These are phyloP conservation scores for Xiphorhynchus elegans DNA, from an alignment of 2,113 vertebrate genomes.

Conservation along the genomic window DNA sequence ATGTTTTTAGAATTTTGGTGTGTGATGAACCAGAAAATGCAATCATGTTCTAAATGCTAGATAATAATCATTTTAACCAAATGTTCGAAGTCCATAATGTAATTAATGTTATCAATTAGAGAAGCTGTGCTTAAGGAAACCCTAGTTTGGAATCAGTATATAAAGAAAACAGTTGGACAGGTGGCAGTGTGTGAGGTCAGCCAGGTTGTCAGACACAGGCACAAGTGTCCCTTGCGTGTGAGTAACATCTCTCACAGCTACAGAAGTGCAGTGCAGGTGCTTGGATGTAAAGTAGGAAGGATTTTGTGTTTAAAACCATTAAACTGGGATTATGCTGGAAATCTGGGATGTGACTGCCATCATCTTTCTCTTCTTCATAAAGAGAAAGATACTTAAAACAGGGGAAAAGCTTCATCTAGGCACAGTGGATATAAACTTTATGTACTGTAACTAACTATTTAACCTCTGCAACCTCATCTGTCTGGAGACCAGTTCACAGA, in stretches of 20 bases:
- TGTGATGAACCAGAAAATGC: neutral
- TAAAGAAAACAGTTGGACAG: neutral
- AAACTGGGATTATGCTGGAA: neutral
- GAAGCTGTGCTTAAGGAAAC: neutral
- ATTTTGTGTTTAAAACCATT: neutral
- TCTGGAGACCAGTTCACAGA: slow-evolving; percentile 22
- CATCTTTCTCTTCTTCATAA: neutral
- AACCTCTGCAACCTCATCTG: slow-evolving; percentile 38
- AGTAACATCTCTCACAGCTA: neutral
- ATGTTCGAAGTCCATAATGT: neutral
- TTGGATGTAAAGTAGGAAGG: neutral
- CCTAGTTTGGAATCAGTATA: neutral
- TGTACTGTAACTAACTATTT: slow-evolving; percentile 51
- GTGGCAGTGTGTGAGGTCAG: neutral
- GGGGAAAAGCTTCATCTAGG: slow-evolving; percentile 5
- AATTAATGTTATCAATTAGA: neutral
- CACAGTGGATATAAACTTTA: slow-evolving; percentile 51
- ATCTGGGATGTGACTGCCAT: neutral
- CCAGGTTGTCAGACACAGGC: neutral
- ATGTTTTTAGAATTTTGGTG: neutral
- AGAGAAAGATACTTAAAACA: neutral
- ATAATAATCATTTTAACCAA: neutral
- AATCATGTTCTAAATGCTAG: neutral
- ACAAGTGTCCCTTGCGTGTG: neutral
- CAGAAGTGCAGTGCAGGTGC: neutral